Base-by-base conservation (phyloP, 2,113 vertebrate species). In the Marmota monax region DNA sequence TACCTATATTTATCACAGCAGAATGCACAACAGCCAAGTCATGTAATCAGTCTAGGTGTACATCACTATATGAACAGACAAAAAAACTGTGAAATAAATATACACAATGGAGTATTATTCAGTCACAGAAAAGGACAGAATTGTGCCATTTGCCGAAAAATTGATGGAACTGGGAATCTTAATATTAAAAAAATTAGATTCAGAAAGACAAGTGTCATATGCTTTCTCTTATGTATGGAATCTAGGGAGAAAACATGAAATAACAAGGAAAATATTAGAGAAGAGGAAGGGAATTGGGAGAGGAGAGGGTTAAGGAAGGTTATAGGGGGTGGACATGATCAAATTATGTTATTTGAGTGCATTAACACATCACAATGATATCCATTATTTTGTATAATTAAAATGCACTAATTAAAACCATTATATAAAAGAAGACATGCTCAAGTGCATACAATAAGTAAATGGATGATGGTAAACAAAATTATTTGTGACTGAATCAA, bases 401-500 rank as follows among this genome's bases (percentile, higher is more conserved):
- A n/a, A n/a, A 18, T 8, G 6, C 34, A 70, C 32, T 70, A 70
- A 70, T 58, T 34, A 70, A 70, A 18, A 70, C 16, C 34, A n/a
- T 70, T n/a, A 70, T 70, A 70, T 70, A 18, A 70, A n/a, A 69
- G 32, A 51, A 88, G 65, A 76, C n/a, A 53, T 13, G 11, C 34
- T 45, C n/a, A 53, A 69, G 11, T n/a, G 8, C 32, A 65, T 4
- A 45, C 12, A 65, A 29, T 11, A 84, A 67, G 37, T 25, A 88
- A 79, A 42, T 34, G 61, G 89, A 61, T 92, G 14, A 84, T 18
- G 34, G 23, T 70, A 63, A 82, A 74, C 29, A 93, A 92, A 93
- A 51, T 58, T 17, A 29, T 25, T 6, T 25, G 34, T 39, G 48
- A 53, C 23, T 27, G 39, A 61, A 78, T n/a, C 34, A 93, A 87